phyloP scores from a whole-genome alignment of 2,113 vertebrate species.

The Zapus hudsonius region DNA sequence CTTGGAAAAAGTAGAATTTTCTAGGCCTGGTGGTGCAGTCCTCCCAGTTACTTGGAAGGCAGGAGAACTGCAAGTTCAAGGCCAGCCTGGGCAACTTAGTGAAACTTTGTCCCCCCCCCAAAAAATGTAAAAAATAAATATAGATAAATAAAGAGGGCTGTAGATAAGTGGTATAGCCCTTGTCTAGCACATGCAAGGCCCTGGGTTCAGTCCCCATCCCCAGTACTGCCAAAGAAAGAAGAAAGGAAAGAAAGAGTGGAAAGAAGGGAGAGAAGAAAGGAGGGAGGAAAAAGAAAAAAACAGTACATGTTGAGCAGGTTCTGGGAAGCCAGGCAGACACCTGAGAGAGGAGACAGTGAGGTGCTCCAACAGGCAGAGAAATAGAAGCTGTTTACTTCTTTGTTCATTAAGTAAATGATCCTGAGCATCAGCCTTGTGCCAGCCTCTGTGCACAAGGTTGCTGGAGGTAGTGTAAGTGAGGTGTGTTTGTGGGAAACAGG shows the following conservation, averaged over 20 bases:
- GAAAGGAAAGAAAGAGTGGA: background rate
- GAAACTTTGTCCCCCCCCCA: background rate
- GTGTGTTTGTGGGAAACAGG: background rate
- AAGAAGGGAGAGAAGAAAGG: background rate
- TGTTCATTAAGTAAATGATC: background rate
- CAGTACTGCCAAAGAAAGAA: background rate
- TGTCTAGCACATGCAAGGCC: background rate
- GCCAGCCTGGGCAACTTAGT: background rate
- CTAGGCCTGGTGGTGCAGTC: background rate
- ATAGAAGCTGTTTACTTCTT: constrained; percentile 12
- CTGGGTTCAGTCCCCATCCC: background rate
- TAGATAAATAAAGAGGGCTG: background rate
- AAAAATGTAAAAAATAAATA: background rate
- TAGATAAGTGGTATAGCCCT: background rate
- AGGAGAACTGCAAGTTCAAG: too few species aligned
- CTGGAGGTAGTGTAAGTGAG: background rate
- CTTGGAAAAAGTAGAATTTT: background rate
- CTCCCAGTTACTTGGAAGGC: background rate
- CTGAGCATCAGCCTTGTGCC: background rate
- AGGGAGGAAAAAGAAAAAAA: background rate
- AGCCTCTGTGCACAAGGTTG: background rate
- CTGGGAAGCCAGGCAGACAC: background rate
- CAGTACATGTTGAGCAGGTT: background rate
- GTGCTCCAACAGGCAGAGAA: background rate
- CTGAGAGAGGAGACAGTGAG: background rate